Evolutionary conservation across 1,140 invertebrate species (phyloP).

Genomic region (Euwallacea similis): DNA sequence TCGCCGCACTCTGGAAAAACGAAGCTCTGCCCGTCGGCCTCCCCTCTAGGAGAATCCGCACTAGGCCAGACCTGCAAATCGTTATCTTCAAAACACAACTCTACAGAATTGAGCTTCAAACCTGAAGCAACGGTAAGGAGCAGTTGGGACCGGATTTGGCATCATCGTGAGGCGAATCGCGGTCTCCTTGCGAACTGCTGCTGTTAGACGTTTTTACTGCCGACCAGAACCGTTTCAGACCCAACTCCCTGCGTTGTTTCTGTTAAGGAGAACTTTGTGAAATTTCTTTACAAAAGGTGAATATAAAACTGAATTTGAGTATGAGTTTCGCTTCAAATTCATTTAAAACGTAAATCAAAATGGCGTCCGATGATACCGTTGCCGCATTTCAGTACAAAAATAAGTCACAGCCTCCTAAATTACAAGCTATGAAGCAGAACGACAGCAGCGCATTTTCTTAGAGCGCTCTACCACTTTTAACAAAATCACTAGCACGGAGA

Average conservation of each 20-base stretch:
- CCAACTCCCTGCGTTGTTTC: constrained; percentile 62
- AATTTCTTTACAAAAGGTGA: too few species aligned
- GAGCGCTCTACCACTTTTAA: too few species aligned
- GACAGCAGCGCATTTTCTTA: too few species aligned
- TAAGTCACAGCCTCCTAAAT: too few species aligned
- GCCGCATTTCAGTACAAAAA: too few species aligned
- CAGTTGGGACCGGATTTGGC: constrained; percentile 53
- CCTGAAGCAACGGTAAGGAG: constrained; percentile 65
- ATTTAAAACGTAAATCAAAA: too few species aligned
- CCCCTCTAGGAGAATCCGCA: constrained; percentile 68
- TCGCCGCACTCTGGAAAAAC: constrained; percentile 62
- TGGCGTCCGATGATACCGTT: too few species aligned
- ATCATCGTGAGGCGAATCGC: constrained; percentile 43
- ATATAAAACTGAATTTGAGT: too few species aligned
- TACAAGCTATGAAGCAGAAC: too few species aligned
- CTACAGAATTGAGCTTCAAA: constrained; percentile 41
- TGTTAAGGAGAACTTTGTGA: constrained; percentile 46
- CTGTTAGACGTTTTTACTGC: constrained; percentile 54
- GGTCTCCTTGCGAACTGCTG: constrained; percentile 46
- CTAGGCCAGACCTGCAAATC: constrained; percentile 57
- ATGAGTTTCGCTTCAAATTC: too few species aligned
- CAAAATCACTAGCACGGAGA: too few species aligned
- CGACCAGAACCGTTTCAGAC: constrained; percentile 60
- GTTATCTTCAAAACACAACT: background rate
- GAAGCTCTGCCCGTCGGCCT: constrained; percentile 69